These are phyloP conservation scores for Dendrocincla tyrannina DNA, from an alignment of 2,797 vertebrate species.

Conservation along the genomic window DNA sequence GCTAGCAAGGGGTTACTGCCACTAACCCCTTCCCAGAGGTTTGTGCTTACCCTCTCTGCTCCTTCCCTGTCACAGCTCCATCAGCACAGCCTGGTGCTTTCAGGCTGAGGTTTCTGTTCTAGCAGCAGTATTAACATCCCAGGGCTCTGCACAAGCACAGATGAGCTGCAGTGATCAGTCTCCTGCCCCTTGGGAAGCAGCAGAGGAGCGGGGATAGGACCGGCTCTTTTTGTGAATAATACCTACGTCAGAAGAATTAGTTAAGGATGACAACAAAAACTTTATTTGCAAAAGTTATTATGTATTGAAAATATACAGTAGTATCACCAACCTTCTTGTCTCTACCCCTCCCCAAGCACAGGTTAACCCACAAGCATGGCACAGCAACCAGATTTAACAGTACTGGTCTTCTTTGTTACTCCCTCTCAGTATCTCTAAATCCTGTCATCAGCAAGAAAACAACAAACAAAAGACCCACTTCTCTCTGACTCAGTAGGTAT, in stretches of 20 bases:
- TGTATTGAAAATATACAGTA: conserved; percentile 79
- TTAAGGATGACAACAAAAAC: conserved; percentile 69
- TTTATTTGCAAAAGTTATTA: conserved; percentile 80
- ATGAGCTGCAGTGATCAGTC: not conserved
- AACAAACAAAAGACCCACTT: conserved; percentile 38
- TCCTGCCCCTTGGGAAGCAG: not conserved
- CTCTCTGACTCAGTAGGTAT: conserved; percentile 84
- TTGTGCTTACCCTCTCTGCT: not conserved
- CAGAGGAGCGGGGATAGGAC: not conserved
- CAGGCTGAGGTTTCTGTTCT: not conserved
- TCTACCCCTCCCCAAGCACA: conserved; percentile 28
- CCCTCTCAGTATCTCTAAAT: not conserved
- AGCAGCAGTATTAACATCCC: not conserved
- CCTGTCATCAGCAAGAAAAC: conserved; percentile 51
- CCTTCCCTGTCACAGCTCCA: not conserved
- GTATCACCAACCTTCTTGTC: conserved; percentile 39
- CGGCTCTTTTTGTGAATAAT: not conserved
- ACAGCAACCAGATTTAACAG: conserved; percentile 47
- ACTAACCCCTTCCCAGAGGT: not conserved
- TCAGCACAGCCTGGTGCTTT: not conserved
- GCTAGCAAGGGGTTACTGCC: not conserved
- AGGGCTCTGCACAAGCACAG: not conserved
- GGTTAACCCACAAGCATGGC: conserved; percentile 49
- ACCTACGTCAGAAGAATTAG: not conserved
- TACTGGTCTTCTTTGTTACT: conserved; percentile 20